A percentile compares a stretch with the other conserved stretches of the same genome.
Evolutionary conservation across 2,113 vertebrate species (phyloP).

Genomic region (Struthio camelus): DNA sequence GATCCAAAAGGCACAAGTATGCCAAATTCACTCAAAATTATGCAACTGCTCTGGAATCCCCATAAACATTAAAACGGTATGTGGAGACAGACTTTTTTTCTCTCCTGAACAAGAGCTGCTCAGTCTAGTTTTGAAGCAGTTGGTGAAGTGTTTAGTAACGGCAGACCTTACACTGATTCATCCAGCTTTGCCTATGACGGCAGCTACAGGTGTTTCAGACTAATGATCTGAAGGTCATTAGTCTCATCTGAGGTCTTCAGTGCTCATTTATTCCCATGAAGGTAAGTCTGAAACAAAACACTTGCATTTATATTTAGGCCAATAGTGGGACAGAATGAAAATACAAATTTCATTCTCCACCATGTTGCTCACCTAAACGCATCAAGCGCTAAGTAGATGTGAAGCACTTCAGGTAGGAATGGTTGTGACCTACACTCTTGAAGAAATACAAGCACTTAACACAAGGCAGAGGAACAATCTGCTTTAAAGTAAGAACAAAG

Average conservation of each 20-base stretch:
- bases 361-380: neutral
- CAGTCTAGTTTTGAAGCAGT: conserved; percentile 1
- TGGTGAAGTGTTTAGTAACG: neutral
- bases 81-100: neutral
- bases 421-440: neutral
- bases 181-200: neutral
- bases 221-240: too few relatives aligned
- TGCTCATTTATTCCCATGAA: neutral
- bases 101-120: neutral
- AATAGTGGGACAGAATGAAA: neutral
- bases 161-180: neutral
- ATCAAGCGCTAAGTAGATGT: neutral
- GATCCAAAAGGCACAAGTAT: neutral
- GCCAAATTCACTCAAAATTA: neutral
- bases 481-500: neutral
- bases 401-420: neutral
- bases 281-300: neutral
- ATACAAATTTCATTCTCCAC: neutral
- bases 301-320: neutral
- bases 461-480: neutral
- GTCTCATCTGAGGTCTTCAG: neutral
- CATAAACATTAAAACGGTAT: neutral
- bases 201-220: neutral
- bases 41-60: neutral
- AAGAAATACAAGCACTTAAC: neutral